Conservation (phyloP, 2,113 vertebrate genomes). For the Ictidomys tridecemlineatus region DNA sequence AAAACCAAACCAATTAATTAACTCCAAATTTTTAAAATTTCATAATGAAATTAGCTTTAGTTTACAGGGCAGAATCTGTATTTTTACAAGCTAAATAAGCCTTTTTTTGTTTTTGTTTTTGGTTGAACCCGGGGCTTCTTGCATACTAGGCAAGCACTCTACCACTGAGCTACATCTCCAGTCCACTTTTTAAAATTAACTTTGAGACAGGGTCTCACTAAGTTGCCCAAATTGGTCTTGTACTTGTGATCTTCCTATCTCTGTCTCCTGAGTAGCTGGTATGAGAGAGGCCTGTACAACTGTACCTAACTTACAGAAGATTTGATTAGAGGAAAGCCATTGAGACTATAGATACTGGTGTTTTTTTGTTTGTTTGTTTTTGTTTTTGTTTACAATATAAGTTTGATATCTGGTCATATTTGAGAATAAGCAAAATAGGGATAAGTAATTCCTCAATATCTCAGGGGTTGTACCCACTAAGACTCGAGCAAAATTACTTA, state of each 20-base stretch:
- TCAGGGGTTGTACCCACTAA: background rate
- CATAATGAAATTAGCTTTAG: slow-evolving; percentile 29
- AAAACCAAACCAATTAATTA: background rate
- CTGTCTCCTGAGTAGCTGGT: background rate
- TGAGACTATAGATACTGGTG: background rate
- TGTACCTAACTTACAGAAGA: background rate
- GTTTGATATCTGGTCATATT: background rate
- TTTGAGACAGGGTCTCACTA: background rate
- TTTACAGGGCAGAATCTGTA: background rate
- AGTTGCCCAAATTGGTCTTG: background rate
- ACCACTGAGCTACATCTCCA: background rate
- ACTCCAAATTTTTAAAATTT: background rate
- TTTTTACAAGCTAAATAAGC: slow-evolving; percentile 1
- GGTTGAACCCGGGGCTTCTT: background rate
- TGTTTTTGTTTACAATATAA: background rate
- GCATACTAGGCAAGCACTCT: background rate
- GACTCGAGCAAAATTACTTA: background rate
- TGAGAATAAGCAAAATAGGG: slow-evolving; percentile 11
- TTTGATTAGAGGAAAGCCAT: background rate
- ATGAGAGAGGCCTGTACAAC: background rate
- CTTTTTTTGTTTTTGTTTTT: no score
- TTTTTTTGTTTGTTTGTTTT: no score
- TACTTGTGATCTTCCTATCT: background rate
- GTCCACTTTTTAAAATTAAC: background rate
- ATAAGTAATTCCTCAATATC: background rate